phyloP scores from a whole-genome alignment of 2,113 vertebrate genomes.

The Tricholaema leucomelas region DNA sequence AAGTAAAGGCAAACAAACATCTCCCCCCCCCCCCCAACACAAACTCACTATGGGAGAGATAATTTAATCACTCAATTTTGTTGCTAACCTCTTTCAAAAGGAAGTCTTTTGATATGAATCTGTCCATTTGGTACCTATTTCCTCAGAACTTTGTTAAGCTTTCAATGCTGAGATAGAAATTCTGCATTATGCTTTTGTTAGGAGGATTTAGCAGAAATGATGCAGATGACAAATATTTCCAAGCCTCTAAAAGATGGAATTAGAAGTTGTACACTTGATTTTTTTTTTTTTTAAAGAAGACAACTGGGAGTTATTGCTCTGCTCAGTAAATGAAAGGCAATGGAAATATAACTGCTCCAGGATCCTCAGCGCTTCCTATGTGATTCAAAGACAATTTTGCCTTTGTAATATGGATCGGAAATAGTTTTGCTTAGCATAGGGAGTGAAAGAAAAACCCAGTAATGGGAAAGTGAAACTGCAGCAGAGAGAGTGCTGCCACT shows the following conservation, averaged over 20 bases:
- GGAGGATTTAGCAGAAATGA: not conserved
- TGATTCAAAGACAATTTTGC: not conserved
- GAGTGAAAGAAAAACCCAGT: not conserved
- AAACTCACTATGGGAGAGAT: not conserved
- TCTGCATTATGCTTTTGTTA: not conserved
- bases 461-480: not conserved
- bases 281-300: conserved; percentile 28
- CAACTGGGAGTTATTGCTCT: conserved; percentile 49
- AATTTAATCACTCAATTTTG: not conserved
- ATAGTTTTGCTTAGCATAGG: not conserved
- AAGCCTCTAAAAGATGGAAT: not conserved
- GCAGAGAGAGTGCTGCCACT: not conserved
- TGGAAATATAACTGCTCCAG: not conserved
- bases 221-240: not conserved
- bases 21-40: no score
- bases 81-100: conserved; percentile 27
- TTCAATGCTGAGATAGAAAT: not conserved
- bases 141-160: not conserved
- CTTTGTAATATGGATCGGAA: not conserved
- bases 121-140: not conserved
- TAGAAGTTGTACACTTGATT: not conserved
- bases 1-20: no score
- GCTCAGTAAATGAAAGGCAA: conserved; percentile 32
- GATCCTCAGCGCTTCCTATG: not conserved
- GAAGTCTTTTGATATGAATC: not conserved